A percentile compares a stretch with the other conserved stretches of the same genome.
phyloP scores from a whole-genome alignment of 2,888 invertebrate species.

The Neoitamus cyanurus region DNA sequence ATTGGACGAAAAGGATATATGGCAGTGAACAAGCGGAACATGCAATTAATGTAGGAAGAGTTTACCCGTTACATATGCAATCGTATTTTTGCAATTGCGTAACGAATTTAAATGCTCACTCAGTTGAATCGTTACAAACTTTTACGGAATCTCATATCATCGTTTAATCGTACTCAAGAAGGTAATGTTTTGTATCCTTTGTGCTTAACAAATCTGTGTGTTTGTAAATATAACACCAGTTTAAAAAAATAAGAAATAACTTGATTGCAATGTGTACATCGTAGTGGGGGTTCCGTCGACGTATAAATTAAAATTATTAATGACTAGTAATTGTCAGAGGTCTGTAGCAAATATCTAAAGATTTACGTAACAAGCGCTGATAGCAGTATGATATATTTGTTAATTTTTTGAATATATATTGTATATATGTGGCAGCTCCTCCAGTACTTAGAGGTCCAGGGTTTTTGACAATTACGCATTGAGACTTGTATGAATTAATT shows the following conservation, averaged over 20 bases:
- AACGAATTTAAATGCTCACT: not conserved
- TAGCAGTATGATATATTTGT: too few relatives aligned
- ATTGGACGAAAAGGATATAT: not conserved
- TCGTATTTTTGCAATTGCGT: not conserved
- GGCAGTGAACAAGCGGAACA: not conserved
- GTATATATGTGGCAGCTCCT: too few relatives aligned
- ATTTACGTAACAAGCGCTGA: too few relatives aligned
- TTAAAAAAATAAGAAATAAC: not conserved
- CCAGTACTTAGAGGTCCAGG: too few relatives aligned
- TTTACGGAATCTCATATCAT: not conserved
- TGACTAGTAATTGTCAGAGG: too few relatives aligned
- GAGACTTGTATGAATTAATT: too few relatives aligned
- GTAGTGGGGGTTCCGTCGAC: not conserved
- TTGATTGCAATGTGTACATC: not conserved
- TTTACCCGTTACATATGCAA: not conserved
- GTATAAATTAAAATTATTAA: too few relatives aligned
- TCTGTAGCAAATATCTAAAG: too few relatives aligned
- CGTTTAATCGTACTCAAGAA: not conserved
- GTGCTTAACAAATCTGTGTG: constrained; percentile 49
- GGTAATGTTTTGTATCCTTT: not conserved
- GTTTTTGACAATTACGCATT: too few relatives aligned
- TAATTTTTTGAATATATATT: too few relatives aligned
- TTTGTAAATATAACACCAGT: constrained; percentile 42
- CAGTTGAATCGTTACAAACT: not conserved
- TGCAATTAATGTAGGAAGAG: not conserved